These are phyloP conservation scores for Polypterus bichir DNA, from an alignment of 2,113 vertebrate species.

Conservation along the genomic window DNA sequence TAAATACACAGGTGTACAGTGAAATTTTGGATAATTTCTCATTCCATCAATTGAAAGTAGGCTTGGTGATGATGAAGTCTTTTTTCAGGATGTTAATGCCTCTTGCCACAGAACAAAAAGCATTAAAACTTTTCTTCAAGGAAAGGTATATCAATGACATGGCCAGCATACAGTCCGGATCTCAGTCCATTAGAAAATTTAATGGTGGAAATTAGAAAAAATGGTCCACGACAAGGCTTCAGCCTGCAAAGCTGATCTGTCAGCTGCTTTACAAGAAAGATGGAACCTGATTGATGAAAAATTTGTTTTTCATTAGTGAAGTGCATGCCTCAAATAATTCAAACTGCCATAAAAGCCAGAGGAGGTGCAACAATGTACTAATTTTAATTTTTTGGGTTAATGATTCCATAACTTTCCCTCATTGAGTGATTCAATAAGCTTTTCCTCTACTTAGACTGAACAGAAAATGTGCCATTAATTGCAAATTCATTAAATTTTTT, in stretches of 20 bases:
- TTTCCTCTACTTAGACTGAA: no score
- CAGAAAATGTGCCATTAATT: no score
- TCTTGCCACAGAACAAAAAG: no score
- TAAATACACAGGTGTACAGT: slow-evolving; percentile 6
- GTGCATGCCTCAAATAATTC: slow-evolving; percentile 7
- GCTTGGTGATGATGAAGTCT: no score
- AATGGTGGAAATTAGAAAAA: slow-evolving; percentile 6
- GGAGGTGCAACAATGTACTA: slow-evolving; percentile 5
- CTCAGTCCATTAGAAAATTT: background rate
- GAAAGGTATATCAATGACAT: no score
- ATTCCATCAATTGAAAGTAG: no score
- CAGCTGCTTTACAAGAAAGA: slow-evolving; percentile 4
- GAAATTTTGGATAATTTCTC: background rate
- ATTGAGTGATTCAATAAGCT: no score
- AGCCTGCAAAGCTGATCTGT: slow-evolving; percentile 6
- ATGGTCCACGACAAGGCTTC: slow-evolving; percentile 2
- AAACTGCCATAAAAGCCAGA: slow-evolving; percentile 2
- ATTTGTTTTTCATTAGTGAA: background rate
- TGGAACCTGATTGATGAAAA: slow-evolving; percentile 6
- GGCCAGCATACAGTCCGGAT: no score
- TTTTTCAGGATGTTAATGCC: no score
- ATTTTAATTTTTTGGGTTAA: background rate
- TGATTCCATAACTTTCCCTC: slow-evolving; percentile 1
- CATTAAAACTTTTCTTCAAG: no score
- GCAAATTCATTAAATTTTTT: no score